phyloP scores from a whole-genome alignment of 2,888 invertebrate species.

The Drosophila kokeensis region DNA sequence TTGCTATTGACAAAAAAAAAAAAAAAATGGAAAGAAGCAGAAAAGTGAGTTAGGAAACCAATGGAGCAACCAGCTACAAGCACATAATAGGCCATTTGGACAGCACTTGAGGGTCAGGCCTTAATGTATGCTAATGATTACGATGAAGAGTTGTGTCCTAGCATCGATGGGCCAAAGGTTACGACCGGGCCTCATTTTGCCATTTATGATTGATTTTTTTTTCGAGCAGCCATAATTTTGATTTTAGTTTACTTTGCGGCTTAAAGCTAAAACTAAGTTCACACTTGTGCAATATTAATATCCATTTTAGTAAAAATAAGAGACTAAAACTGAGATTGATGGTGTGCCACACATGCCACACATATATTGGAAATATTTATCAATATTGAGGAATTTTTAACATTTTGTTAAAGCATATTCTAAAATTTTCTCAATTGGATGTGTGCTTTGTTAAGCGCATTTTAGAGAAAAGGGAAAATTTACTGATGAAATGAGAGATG shows the following conservation, averaged over 20 bases:
- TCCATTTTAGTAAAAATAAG: background rate
- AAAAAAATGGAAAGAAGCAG: slow-evolving; percentile 9
- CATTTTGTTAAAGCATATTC: background rate
- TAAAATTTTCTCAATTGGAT: background rate
- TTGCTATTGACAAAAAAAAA: slow-evolving; percentile 33
- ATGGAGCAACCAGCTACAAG: slow-evolving; percentile 66
- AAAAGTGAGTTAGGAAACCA: slow-evolving; percentile 58
- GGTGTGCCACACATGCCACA: background rate
- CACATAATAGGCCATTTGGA: slow-evolving; percentile 72
- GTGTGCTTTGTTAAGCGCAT: background rate
- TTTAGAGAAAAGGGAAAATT: background rate
- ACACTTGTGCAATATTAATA: background rate
- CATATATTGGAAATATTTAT: background rate
- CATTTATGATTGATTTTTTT: slow-evolving; percentile 36
- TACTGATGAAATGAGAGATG: background rate
- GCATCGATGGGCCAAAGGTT: slow-evolving; percentile 47
- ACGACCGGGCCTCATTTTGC: slow-evolving; percentile 24
- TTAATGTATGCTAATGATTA: slow-evolving; percentile 76
- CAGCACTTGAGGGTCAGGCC: slow-evolving; percentile 72
- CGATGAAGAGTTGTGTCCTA: slow-evolving; percentile 55
- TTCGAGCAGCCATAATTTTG: slow-evolving; percentile 17
- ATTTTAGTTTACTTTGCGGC: slow-evolving; percentile 34
- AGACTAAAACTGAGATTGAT: background rate
- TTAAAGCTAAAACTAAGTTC: slow-evolving; percentile 4
- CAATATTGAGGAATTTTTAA: background rate